Base-by-base conservation (phyloP, 2,113 vertebrate species). In the Ageneiosus marmoratus region DNA sequence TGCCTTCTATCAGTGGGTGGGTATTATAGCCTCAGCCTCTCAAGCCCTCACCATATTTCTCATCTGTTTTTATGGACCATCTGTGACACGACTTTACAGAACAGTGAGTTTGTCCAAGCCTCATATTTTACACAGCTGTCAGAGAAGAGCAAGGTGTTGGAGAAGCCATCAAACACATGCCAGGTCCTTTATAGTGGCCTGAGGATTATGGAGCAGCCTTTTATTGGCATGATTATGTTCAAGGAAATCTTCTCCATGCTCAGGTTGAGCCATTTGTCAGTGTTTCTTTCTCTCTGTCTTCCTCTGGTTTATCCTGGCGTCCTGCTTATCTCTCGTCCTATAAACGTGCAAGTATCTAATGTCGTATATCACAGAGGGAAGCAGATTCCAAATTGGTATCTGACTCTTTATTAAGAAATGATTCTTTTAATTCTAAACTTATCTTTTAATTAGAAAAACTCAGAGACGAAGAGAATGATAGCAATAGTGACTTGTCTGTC, bases 61-160 rank as follows among this genome's bases (percentile, higher is more conserved):
- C 76, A 18, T 79, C 63, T 50, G 82, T 46, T 83, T 83, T 83
- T 78, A 78, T 56, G 53, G 75, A 77, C 76, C 62, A 51, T 78
- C 76, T 70, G 82, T 65, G 82, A 83, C 60, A 55, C 51, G 32
- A 46, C 55, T 29, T 4, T 55, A 46, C 82, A 50, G 65, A 78
- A 84, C n/a, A 48, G 53, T 46, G 65, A 56, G 9, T 44, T 51
- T 72, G 27, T 79, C 82, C 48, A n/a, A 72, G 41, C n/a, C 75
- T 34, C 37, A 22, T 84, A 79, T 79, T 53, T 83, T 8, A 56
- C 55, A 34, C 37, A 46, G 62, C n/a, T 46, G 82, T 46, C 51
- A 56, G 62, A 58, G 50, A 41, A 5, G 27, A 29, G 34, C 15
- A 16, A 11, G 24, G 11, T 0, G 24, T 24, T 5, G 67, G 27